Evolutionary conservation across 2,888 invertebrate genomes (phyloP).

Genomic region (Chorisops tibialis): DNA sequence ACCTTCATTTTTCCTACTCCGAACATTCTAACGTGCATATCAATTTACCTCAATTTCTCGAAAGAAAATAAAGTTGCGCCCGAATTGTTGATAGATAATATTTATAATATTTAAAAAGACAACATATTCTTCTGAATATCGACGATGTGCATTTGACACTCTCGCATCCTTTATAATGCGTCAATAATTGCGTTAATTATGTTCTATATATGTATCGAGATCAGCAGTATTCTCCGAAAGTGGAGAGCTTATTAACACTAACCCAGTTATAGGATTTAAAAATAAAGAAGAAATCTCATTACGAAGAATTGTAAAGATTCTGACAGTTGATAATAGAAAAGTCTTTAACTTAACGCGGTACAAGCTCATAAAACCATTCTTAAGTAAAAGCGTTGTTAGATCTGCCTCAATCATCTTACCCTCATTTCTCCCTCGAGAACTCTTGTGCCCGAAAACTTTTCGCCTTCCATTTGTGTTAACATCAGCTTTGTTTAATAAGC

Average conservation of each 20-base stretch:
- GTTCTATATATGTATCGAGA: too few relatives aligned
- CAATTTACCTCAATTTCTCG: too few relatives aligned
- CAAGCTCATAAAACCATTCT: conserved; percentile 11
- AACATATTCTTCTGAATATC: too few relatives aligned
- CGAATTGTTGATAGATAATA: too few relatives aligned
- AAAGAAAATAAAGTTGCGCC: too few relatives aligned
- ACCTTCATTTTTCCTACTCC: too few relatives aligned
- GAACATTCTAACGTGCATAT: too few relatives aligned
- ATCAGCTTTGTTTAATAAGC: conserved; percentile 33
- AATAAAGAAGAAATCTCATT: neutral
- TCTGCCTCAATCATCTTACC: conserved; percentile 10
- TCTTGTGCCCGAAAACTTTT: conserved; percentile 11
- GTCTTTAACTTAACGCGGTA: conserved; percentile 9
- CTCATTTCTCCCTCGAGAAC: conserved; percentile 8
- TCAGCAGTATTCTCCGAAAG: too few relatives aligned
- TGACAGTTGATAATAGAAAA: conserved; percentile 1
- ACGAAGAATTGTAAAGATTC: neutral
- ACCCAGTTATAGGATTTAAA: neutral
- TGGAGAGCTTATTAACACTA: neutral
- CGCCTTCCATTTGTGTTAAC: conserved; percentile 28
- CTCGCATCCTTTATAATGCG: too few relatives aligned
- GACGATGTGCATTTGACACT: too few relatives aligned
- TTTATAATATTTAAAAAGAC: too few relatives aligned
- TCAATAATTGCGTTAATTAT: too few relatives aligned
- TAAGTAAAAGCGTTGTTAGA: conserved; percentile 17